A percentile compares a stretch with the other conserved stretches of the same genome.
phyloP scores from a whole-genome alignment of 2,888 invertebrate genomes.

The Atethmia centrago region DNA sequence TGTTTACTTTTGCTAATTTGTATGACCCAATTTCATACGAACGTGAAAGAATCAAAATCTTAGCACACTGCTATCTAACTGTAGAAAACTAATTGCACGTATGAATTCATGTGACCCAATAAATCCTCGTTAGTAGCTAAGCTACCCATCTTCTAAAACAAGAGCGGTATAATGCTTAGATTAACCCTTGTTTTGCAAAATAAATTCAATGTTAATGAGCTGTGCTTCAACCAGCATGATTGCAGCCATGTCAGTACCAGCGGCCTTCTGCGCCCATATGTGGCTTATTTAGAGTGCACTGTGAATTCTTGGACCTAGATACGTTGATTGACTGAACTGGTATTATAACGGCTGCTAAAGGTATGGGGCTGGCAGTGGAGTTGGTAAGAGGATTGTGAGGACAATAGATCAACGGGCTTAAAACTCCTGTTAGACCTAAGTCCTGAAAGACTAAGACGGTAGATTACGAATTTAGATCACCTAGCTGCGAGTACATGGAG shows the following conservation, averaged over 20 bases:
- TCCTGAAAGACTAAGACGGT: not conserved
- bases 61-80: not conserved
- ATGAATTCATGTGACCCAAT: not conserved
- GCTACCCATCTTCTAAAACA: constrained; percentile 27
- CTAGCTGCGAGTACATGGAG: not conserved
- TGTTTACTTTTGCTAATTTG: constrained; percentile 24
- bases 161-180: constrained; percentile 29
- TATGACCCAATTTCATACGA: constrained; percentile 17
- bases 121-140: not conserved
- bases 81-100: not conserved
- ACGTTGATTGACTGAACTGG: constrained; percentile 43
- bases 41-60: not conserved
- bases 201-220: constrained; percentile 61
- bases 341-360: constrained; percentile 22
- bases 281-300: constrained; percentile 66
- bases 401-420: not conserved
- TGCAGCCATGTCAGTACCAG: constrained; percentile 40
- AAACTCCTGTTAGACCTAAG: not conserved
- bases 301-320: constrained; percentile 64
- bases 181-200: constrained; percentile 51
- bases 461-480: too few species aligned
- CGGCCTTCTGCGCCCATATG: constrained; percentile 70
- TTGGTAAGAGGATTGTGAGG: not conserved
- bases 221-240: constrained; percentile 49
- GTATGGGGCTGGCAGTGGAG: not conserved